Conservation (phyloP, 23 tunicate species). For the Botrylloides violaceus region DNA sequence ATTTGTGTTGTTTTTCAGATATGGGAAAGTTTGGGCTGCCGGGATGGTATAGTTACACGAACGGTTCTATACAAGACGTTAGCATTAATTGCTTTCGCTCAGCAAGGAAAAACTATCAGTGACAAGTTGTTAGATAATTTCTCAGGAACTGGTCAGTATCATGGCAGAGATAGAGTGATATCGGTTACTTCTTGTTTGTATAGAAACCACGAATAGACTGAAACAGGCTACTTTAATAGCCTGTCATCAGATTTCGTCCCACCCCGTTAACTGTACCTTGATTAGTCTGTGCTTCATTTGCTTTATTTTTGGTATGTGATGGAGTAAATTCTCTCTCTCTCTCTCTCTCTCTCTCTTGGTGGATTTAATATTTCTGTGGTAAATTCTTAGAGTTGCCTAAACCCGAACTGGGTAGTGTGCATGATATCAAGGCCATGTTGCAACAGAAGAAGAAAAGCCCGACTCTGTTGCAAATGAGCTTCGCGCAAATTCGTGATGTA, state of each 20-base stretch:
- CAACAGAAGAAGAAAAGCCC: constrained; percentile 52
- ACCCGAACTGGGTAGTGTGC: constrained; percentile 56
- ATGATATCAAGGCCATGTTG: constrained; percentile 16
- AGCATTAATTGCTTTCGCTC: constrained; percentile 84
- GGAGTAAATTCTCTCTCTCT: too few relatives aligned
- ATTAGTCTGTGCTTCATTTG: too few relatives aligned
- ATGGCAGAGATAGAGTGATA: too few relatives aligned
- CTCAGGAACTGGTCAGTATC: constrained; percentile 64
- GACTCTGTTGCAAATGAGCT: constrained; percentile 35
- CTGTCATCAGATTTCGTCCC: too few relatives aligned
- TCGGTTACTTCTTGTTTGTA: neutral
- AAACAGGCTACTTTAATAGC: too few relatives aligned
- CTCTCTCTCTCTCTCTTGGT: too few relatives aligned
- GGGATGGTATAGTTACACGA: constrained; percentile 42
- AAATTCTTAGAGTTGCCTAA: constrained; percentile 58
- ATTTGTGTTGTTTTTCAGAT: constrained; percentile 33
- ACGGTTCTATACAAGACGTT: constrained; percentile 67
- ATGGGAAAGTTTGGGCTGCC: constrained; percentile 65
- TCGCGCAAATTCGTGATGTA: constrained; percentile 28
- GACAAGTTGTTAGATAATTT: constrained; percentile 74
- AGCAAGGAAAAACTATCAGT: constrained; percentile 69
- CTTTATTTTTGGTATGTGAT: too few relatives aligned
- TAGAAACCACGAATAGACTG: neutral
- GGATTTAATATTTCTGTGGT: too few relatives aligned
- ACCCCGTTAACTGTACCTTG: too few relatives aligned